These are phyloP conservation scores for Okamejei kenojei DNA, from an alignment of 2,797 vertebrate genomes.

Conservation along the genomic window DNA sequence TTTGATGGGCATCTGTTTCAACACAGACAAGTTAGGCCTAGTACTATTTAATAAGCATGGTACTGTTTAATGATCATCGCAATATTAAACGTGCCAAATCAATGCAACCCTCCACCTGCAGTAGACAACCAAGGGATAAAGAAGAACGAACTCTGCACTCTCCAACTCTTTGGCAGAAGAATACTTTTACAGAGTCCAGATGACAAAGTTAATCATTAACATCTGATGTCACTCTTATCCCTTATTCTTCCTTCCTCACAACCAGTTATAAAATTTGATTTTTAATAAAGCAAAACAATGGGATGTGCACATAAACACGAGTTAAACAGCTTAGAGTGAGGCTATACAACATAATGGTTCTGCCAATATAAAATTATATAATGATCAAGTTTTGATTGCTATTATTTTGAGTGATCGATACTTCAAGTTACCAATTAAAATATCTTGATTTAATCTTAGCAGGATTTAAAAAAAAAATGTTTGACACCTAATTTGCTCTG, in stretches of 20 bases:
- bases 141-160: background rate
- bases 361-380: background rate
- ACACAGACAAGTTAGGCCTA: too few relatives aligned
- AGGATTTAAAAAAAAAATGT: background rate
- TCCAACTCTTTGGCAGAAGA: background rate
- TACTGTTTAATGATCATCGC: background rate
- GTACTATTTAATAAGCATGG: background rate
- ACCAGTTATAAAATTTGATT: background rate
- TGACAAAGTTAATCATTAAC: background rate
- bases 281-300: background rate
- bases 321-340: background rate
- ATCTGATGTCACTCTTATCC: background rate
- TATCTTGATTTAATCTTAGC: background rate
- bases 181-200: background rate
- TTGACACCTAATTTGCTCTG: background rate
- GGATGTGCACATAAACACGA: background rate
- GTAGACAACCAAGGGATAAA: background rate
- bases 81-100: background rate
- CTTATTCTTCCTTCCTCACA: background rate
- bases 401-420: background rate
- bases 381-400: background rate
- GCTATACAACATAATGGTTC: background rate
- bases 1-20: too few relatives aligned
- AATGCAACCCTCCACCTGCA: background rate
- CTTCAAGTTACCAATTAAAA: background rate